These are phyloP conservation scores for Saturnia pavonia DNA, from an alignment of 2,888 invertebrate genomes.

Conservation along the genomic window DNA sequence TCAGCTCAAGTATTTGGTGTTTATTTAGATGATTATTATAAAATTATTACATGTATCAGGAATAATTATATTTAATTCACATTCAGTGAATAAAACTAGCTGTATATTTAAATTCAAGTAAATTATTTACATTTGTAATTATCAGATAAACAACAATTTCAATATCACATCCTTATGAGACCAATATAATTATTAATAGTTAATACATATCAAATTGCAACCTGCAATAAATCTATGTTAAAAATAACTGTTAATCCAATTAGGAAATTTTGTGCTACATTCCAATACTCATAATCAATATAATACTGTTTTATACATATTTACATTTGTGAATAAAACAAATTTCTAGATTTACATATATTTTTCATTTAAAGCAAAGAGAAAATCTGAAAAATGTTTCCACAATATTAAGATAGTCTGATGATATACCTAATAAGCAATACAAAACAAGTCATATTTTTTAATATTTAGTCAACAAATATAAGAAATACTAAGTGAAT, in stretches of 20 bases:
- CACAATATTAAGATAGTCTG: too few relatives aligned
- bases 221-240: background rate
- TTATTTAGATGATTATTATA: constrained; percentile 6
- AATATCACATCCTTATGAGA: constrained; percentile 69
- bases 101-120: constrained; percentile 15
- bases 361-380: background rate
- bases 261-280: constrained; percentile 10
- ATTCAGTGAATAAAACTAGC: constrained; percentile 12
- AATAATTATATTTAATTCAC: background rate
- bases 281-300: constrained; percentile 15
- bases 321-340: constrained; percentile 13
- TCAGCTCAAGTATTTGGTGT: constrained; percentile 23
- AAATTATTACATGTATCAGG: background rate
- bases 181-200: constrained; percentile 48
- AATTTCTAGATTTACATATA: background rate
- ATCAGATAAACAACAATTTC: constrained; percentile 33
- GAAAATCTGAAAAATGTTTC: background rate
- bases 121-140: constrained; percentile 13
- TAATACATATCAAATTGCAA: constrained; percentile 30
- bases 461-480: background rate
- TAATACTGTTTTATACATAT: constrained; percentile 21
- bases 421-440: background rate
- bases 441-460: background rate
- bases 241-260: background rate
- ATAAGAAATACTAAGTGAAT: background rate